phyloP scores from a whole-genome alignment of 2,797 vertebrate species.

The Rhadinocentrus ornatus region DNA sequence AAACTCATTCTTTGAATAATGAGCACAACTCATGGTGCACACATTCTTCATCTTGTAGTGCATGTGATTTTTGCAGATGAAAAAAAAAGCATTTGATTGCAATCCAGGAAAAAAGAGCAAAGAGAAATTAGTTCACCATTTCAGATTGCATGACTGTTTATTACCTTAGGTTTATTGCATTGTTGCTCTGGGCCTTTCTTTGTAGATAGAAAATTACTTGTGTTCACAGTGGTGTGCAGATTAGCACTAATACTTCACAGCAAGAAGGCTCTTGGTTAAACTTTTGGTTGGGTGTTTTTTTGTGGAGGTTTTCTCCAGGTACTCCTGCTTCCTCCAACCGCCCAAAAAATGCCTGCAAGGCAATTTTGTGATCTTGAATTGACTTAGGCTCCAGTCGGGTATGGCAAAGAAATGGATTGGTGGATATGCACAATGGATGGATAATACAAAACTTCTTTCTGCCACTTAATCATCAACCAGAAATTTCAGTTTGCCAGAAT shows the following conservation, averaged over 20 bases:
- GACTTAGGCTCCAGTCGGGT: too few relatives aligned
- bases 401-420: too few relatives aligned
- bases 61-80: slow-evolving; percentile 51
- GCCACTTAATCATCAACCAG: background rate
- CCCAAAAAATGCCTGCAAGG: too few relatives aligned
- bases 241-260: too few relatives aligned
- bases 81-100: slow-evolving; percentile 49
- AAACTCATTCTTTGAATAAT: slow-evolving; percentile 34
- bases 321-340: too few relatives aligned
- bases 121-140: slow-evolving; percentile 59
- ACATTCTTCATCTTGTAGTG: slow-evolving; percentile 38
- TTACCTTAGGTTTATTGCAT: slow-evolving; percentile 55
- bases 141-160: slow-evolving; percentile 54
- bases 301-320: too few relatives aligned
- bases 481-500: slow-evolving; percentile 4
- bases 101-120: slow-evolving; percentile 69
- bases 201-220: slow-evolving; percentile 49
- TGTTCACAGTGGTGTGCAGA: too few relatives aligned
- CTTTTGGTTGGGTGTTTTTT: too few relatives aligned
- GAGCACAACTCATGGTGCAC: slow-evolving; percentile 25
- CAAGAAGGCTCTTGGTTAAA: too few relatives aligned
- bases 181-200: slow-evolving; percentile 44
- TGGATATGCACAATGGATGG: background rate
- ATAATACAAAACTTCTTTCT: slow-evolving; percentile 13
- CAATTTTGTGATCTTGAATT: too few relatives aligned